Evolutionary conservation across 2,888 invertebrate species (phyloP), one percentile per base, ranked within the genome.

Genomic region (Erebia aethiops): DNA sequence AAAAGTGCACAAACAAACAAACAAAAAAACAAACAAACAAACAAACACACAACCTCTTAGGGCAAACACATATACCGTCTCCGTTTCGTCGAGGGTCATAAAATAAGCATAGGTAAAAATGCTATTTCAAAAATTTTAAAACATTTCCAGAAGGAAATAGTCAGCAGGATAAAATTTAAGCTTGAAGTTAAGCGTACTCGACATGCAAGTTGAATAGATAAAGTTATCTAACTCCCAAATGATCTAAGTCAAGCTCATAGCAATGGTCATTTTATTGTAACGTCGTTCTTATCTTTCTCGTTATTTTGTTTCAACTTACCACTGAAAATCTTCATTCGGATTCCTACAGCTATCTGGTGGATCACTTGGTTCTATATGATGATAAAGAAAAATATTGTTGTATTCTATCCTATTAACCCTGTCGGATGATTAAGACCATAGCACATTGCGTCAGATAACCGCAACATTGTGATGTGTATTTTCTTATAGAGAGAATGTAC

Each of bases 151-250:
- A 57, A 14, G 56, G 56, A 57, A 57, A 26, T 26, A 57, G 56
- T 7, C 26, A 26, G 26, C 26, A 57, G 26, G 26, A 14, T 57
- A 26, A 26, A 57, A 26, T 57, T 26, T 14, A 14, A 26, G 26
- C 26, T 57, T 13, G 13, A 57, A 57, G 56, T 57, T 57, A 26
- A 57, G 14, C 14, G 56, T 26, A 21, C 56, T 57, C 21, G 60
- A 41, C 41, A 60, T 16, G 16, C n/a, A 60, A 60, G 43, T 43
- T 60, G n/a, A n/a, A n/a, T 41, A 60, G 41, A 60, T 57, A 57
- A 56, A 57, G 11, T 60, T 60, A 60, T 60, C 60, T 60, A 41
- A 60, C 41, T 43, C 60, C 60, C 60, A 60, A 60, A 43, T 41
- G 60, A 60, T 60, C 35, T 16, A 41, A 60, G 60, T 41, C 41